Conservation (phyloP, 2,888 invertebrate genomes). For the Helicoverpa assulta region DNA sequence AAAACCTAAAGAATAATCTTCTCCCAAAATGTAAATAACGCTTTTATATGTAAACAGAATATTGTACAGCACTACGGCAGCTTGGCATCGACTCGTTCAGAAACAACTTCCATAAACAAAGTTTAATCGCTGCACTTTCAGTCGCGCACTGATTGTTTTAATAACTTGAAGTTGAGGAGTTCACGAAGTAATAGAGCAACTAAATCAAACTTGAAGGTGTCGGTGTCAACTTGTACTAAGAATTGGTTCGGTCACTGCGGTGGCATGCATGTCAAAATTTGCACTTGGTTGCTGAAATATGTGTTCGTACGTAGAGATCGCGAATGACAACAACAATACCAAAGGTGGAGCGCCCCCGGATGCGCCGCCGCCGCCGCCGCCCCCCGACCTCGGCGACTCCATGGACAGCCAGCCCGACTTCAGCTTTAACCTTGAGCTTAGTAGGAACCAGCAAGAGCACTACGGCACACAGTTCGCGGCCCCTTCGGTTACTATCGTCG, state of each 20-base stretch:
- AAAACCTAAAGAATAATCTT: background rate
- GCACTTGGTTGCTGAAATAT: slow-evolving; percentile 61
- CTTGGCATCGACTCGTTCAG: slow-evolving; percentile 27
- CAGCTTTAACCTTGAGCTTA: slow-evolving; percentile 93
- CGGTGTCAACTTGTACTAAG: slow-evolving; percentile 11
- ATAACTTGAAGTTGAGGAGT: background rate
- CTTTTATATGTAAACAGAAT: background rate
- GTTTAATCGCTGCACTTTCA: background rate
- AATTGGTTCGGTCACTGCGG: slow-evolving; percentile 19
- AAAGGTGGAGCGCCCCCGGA: slow-evolving; percentile 85
- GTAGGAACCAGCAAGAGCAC: slow-evolving; percentile 93
- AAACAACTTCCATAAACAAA: background rate
- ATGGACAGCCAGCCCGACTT: slow-evolving; percentile 85
- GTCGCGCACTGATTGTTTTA: background rate
- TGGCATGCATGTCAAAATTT: slow-evolving; percentile 48
- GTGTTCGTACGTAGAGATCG: slow-evolving; percentile 76
- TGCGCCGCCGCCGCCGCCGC: slow-evolving; percentile 89
- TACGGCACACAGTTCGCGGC: slow-evolving; percentile 93
- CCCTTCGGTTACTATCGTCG: slow-evolving; percentile 84
- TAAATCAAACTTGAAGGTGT: slow-evolving; percentile 9
- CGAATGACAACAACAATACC: slow-evolving; percentile 79
- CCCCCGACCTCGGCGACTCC: slow-evolving; percentile 77
- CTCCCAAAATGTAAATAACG: slow-evolving; percentile 10
- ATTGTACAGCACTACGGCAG: slow-evolving; percentile 5
- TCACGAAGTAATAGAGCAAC: too few relatives aligned